phyloP scores from a whole-genome alignment of 2,113 vertebrate species.

The Jacana jacana region DNA sequence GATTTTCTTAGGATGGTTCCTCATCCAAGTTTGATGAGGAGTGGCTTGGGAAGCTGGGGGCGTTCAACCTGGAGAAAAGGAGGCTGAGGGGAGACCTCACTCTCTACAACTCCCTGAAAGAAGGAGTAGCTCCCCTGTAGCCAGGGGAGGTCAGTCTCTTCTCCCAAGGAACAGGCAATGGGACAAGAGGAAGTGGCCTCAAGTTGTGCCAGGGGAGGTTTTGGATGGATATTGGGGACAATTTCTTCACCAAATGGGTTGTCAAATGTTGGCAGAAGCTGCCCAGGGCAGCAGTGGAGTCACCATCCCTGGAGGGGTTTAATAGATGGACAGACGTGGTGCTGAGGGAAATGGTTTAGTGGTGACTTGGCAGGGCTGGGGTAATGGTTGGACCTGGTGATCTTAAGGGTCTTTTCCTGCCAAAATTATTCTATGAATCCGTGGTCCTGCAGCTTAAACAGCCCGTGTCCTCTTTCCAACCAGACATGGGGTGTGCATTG shows the following conservation, averaged over 20 bases:
- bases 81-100: background rate
- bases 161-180: background rate
- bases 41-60: background rate
- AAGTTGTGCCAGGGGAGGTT: background rate
- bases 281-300: background rate
- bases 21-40: background rate
- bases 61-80: background rate
- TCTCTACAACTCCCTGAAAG: background rate
- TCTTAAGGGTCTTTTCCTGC: background rate
- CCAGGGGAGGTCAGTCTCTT: background rate
- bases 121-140: too few species aligned
- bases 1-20: background rate
- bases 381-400: fast-evolving
- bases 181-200: background rate
- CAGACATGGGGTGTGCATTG: background rate
- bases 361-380: background rate
- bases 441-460: background rate
- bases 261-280: background rate
- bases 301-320: background rate
- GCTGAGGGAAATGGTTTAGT: background rate
- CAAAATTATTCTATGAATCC: fast-evolving
- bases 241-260: background rate
- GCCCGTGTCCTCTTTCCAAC: background rate
- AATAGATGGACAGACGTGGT: background rate
- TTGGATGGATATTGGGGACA: background rate